These are phyloP conservation scores for Dicranocentrus wangi DNA, from an alignment of 2,888 invertebrate genomes.

Conservation along the genomic window DNA sequence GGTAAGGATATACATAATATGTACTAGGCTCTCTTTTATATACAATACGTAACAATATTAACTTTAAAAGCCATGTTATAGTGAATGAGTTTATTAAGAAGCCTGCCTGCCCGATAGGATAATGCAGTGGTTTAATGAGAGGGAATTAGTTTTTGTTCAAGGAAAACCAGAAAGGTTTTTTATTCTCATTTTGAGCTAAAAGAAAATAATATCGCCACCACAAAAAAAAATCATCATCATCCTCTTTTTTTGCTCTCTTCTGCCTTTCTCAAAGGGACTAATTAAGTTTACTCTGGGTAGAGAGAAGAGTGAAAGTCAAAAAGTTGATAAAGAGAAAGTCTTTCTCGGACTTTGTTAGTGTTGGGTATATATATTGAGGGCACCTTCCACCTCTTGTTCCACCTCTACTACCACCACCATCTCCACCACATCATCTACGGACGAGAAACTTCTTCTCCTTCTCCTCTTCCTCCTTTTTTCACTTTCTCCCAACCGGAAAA, in stretches of 20 bases:
- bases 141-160: neutral
- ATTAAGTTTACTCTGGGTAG: constrained; percentile 31
- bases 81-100: too few relatives aligned
- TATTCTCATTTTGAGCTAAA: neutral
- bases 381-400: too few relatives aligned
- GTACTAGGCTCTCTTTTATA: constrained; percentile 37
- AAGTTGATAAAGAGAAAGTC: constrained; percentile 31
- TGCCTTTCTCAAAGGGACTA: constrained; percentile 15
- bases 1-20: too few relatives aligned
- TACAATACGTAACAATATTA: neutral
- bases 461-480: neutral
- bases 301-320: constrained; percentile 27
- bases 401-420: constrained; percentile 21
- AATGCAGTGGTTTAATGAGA: too few relatives aligned
- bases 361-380: too few relatives aligned
- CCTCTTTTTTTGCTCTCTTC: too few relatives aligned
- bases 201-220: neutral
- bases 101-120: too few relatives aligned
- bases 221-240: neutral
- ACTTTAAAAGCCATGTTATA: too few relatives aligned
- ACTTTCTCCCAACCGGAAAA: constrained; percentile 16
- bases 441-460: constrained; percentile 9
- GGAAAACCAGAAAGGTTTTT: too few relatives aligned
- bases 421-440: constrained; percentile 25
- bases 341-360: constrained; percentile 8